These are phyloP conservation scores for Amphimallon solstitiale DNA, from an alignment of 2,888 invertebrate genomes.

Conservation along the genomic window DNA sequence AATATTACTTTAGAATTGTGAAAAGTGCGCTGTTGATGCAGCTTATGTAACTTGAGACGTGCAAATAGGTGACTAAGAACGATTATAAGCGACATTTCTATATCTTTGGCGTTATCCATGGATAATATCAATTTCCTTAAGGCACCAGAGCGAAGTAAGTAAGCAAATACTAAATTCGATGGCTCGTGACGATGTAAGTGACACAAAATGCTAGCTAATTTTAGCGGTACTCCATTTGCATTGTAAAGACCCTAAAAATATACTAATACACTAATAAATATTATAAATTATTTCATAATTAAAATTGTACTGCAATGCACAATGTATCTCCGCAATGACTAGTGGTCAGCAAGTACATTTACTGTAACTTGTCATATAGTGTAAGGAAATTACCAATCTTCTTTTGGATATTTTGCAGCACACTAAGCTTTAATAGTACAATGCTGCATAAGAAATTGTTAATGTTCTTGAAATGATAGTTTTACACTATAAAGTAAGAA, in stretches of 20 bases:
- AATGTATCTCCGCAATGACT: no score
- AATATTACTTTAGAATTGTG: conserved; percentile 33
- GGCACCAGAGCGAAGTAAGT: conserved; percentile 40
- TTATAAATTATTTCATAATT: no score
- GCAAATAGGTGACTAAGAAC: conserved; percentile 36
- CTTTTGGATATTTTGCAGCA: no score
- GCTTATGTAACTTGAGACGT: conserved; percentile 6
- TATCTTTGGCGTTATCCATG: conserved; percentile 28
- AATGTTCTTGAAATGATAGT: no score
- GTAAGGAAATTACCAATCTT: no score
- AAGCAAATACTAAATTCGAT: conserved; percentile 42
- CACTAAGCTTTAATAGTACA: no score
- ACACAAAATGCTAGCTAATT: conserved; percentile 36
- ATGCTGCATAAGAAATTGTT: no score
- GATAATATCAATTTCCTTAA: conserved; percentile 36
- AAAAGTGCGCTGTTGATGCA: neutral
- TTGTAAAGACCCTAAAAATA: conserved; percentile 40
- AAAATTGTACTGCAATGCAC: no score
- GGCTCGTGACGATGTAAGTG: conserved; percentile 45
- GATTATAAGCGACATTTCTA: conserved; percentile 30
- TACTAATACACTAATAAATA: neutral
- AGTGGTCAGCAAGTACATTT: no score
- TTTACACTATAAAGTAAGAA: no score
- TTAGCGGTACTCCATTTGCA: conserved; percentile 36
- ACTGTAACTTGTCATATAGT: no score